Evolutionary conservation across 2,797 vertebrate genomes (phyloP), one percentile per base, ranked within the genome.

Genomic region (Esox masquinongy): DNA sequence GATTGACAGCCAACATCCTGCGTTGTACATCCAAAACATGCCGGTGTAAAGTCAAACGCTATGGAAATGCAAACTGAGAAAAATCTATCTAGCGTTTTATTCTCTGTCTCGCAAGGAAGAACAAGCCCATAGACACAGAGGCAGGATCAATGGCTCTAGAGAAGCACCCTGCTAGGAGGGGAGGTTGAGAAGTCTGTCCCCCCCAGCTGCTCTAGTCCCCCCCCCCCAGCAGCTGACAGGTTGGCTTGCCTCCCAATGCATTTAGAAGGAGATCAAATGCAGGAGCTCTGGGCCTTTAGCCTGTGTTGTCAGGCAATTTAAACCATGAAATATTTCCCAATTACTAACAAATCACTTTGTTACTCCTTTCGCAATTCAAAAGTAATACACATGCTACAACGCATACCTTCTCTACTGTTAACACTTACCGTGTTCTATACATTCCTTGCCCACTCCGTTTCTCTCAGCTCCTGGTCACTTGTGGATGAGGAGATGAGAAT

Each of bases 401-500:
- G 9, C 7, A 47, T n/a, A 22, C 53, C 7, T 56, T 36, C 39
- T 36, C 24, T 3, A 26, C 49, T 51, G 43, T 9, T 15, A 5
- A n/a, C 71, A 68, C 49, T 59, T 63, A 68, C 3, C 50, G 5
- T 53, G 36, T 17, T 67, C 75, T 24, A 50, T 49, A 73, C 70
- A 79, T 74, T 74, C 64, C 34, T 34, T 78, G 74, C 83, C 77
- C 71, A 43, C 72, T 43, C 80, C 79, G 61, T 56, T 56, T 56
- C 69, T 74, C 85, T 88, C 88, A 86, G 84, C 85, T 85, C 86
- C 9, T 49, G 36, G 36, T 1, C 4, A 39, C 34, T 34, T n/a
- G n/a, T n/a, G n/a, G n/a, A n/a, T n/a, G n/a, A n/a, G n/a, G n/a
- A n/a, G n/a, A n/a, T n/a, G n/a, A n/a, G n/a, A n/a, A 87, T 92